Evolutionary conservation across 2,797 vertebrate genomes (phyloP), one percentile per base, ranked within the genome.

Genomic region (Cygnus olor): DNA sequence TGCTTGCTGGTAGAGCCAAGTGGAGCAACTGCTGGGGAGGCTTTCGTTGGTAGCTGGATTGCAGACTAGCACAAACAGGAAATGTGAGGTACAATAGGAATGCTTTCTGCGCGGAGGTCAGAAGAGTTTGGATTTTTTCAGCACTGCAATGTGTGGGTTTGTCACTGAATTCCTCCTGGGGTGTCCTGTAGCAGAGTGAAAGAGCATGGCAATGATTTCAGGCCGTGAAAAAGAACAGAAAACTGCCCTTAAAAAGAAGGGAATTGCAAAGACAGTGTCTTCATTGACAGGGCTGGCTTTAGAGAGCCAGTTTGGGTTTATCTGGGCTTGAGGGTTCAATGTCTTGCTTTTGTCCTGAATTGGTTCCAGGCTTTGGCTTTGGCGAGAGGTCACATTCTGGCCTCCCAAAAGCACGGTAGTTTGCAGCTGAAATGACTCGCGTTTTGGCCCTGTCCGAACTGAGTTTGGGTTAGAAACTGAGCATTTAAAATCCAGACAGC

Each of bases 61-160:
- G 77, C 24, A 65, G 88, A 64, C 4, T 22, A 74, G 85, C 93
- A 21, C 94, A 89, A 94, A 93, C 96, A 94, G 96, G 95, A 95
- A 95, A 58, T 10, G 2, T 22, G 86, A 94, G 91, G 57, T 80
- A 87, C 94, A 78, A 70, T 28, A 32, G 93, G 71, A 51, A 24
- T 9, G 83, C 3, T 14, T 16, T 14, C 66, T 78, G 80, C 21
- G 42, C 34, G 8, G 78, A 90, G 85, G 27, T 84, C 88, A 38
- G 65, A 15, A 16, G 49, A 54, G 88, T 38, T 73, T 0, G 12
- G 5, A 11, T 80, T 72, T 45, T 76, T 71, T 76, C 74, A 56
- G 17, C 5, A 4, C 73, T 56, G 49, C 4, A 45, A 10, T 63
- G 19, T 22, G 42, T 76, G 73, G n/a, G 15, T 68, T 93, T 83